Percentiles rank a stretch among this genome's conserved stretches.
These are phyloP conservation scores for Acropora tenuis DNA, from an alignment of 64 coral and sea anemone genomes.

Conservation along the genomic window DNA sequence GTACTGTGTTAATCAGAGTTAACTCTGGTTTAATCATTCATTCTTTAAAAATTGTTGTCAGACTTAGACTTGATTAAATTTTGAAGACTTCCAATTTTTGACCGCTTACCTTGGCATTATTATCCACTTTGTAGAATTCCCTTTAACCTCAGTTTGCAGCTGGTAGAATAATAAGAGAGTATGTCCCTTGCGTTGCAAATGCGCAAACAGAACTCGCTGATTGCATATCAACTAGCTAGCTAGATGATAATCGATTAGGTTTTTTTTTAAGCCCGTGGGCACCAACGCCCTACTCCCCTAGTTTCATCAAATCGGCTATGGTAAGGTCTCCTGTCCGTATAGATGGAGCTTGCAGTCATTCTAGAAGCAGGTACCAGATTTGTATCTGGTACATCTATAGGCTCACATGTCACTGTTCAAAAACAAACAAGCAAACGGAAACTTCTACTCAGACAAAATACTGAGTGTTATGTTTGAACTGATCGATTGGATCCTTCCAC, in stretches of 20 bases:
- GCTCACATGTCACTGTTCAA: not conserved
- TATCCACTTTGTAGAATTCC: too few relatives aligned
- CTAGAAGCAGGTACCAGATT: not conserved
- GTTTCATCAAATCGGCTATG: not conserved
- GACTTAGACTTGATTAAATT: too few relatives aligned
- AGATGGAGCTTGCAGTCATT: not conserved
- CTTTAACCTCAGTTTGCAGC: constrained; percentile 32
- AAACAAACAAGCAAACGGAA: not conserved
- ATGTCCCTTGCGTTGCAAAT: constrained; percentile 43
- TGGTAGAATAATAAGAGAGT: not conserved
- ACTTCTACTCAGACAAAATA: too few relatives aligned
- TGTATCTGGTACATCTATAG: not conserved
- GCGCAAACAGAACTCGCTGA: constrained; percentile 25
- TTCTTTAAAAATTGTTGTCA: too few relatives aligned
- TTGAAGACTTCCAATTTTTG: too few relatives aligned
- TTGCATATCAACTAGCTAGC: constrained; percentile 61
- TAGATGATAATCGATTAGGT: constrained; percentile 17
- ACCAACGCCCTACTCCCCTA: not conserved
- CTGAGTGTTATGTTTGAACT: too few relatives aligned
- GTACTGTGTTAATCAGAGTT: too few relatives aligned
- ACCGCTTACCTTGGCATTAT: too few relatives aligned
- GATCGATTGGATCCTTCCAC: too few relatives aligned
- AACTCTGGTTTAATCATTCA: too few relatives aligned
- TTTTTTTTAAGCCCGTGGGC: not conserved
- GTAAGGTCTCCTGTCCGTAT: not conserved